Percentiles rank a stretch among this genome's conserved stretches.
These are phyloP conservation scores for Craniophora ligustri DNA, from an alignment of 2,888 invertebrate genomes.

Conservation along the genomic window DNA sequence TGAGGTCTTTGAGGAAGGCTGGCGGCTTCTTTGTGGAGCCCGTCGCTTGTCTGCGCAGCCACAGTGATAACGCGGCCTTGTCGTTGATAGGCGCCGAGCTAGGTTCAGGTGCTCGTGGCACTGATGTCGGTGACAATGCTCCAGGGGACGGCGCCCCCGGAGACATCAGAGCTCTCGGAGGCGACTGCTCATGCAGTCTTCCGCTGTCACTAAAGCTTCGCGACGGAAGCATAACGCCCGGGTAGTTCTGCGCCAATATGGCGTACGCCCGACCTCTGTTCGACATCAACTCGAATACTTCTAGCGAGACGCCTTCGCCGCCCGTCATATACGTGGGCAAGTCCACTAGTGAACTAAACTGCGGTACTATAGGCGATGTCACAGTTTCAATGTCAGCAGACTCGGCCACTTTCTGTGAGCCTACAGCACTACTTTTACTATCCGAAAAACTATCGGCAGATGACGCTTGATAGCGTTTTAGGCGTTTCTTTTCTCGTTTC, in stretches of 20 bases:
- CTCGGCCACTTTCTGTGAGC: constrained; percentile 83
- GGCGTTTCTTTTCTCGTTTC: constrained; percentile 88
- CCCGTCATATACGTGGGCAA: constrained; percentile 95
- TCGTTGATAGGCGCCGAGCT: constrained; percentile 67
- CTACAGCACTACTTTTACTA: constrained; percentile 90
- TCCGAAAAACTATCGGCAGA: constrained; percentile 92
- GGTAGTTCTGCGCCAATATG: constrained; percentile 92
- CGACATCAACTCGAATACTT: constrained; percentile 92
- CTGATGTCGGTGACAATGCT: constrained; percentile 67
- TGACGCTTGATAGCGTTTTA: constrained; percentile 87
- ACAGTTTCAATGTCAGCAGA: constrained; percentile 75
- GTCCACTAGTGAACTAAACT: constrained; percentile 94
- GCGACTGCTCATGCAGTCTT: constrained; percentile 78
- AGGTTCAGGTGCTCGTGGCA: constrained; percentile 56
- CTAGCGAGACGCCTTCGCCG: constrained; percentile 93
- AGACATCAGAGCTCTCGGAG: constrained; percentile 73
- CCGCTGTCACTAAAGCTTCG: constrained; percentile 92
- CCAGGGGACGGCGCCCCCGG: constrained; percentile 67
- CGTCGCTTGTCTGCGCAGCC: constrained; percentile 87
- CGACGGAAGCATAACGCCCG: constrained; percentile 91
- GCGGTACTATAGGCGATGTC: constrained; percentile 79
- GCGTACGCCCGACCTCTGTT: constrained; percentile 91
- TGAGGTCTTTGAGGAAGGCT: constrained; percentile 92
- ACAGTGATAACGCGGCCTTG: constrained; percentile 87
- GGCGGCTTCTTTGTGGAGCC: constrained; percentile 87